phyloP scores from a whole-genome alignment of 2,113 vertebrate genomes.

The Pelobates fuscus region DNA sequence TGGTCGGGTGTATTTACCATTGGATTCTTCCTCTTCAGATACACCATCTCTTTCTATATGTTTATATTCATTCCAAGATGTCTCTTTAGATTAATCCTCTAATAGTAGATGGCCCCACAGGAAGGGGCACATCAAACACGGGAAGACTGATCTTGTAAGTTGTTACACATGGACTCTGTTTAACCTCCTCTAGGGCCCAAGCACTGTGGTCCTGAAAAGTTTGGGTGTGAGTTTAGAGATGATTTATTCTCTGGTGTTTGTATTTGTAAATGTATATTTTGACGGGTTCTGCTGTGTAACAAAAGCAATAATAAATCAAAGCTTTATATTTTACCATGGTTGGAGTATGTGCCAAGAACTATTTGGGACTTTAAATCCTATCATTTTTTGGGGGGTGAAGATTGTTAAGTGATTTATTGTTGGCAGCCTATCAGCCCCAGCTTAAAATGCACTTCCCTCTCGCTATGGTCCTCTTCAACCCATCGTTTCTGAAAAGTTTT shows the following conservation, averaged over 20 bases:
- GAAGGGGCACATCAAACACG: background rate
- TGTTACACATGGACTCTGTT: background rate
- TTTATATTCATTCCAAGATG: conserved; percentile 1
- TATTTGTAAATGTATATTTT: conserved; percentile 38
- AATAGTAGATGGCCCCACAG: background rate
- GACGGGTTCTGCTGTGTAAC: conserved; percentile 34
- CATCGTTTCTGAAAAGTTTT: too few relatives aligned
- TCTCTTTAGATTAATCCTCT: background rate
- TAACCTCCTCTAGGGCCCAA: background rate
- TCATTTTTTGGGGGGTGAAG: too few relatives aligned
- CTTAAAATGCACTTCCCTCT: too few relatives aligned
- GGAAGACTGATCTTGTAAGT: background rate
- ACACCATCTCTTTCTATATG: background rate
- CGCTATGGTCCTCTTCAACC: too few relatives aligned
- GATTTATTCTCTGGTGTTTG: conserved; percentile 26
- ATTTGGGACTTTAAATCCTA: too few relatives aligned
- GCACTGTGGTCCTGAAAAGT: background rate
- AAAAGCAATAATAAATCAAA: conserved; percentile 45
- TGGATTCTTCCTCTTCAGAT: background rate
- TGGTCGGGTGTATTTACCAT: background rate
- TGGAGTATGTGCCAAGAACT: too few relatives aligned
- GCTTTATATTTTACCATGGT: conserved; percentile 42
- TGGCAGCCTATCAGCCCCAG: too few relatives aligned
- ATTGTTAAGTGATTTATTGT: too few relatives aligned
- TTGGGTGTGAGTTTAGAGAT: background rate